Evolutionary conservation across 2,113 vertebrate species (phyloP).

Genomic region (Myotis lucifugus): DNA sequence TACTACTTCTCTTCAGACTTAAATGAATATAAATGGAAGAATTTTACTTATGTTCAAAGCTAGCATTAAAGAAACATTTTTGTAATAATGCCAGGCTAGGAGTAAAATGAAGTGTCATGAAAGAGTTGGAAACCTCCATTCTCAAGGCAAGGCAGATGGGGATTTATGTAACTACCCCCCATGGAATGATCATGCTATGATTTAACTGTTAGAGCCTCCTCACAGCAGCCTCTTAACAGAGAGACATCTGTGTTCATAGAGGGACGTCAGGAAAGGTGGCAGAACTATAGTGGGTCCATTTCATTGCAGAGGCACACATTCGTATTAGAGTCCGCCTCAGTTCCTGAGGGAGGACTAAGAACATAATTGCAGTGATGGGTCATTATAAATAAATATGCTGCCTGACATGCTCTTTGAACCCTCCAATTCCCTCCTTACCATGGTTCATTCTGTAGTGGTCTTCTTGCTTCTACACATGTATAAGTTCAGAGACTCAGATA

Average conservation of each 20-base stretch:
- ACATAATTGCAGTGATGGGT: not conserved
- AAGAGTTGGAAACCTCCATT: constrained; percentile 15
- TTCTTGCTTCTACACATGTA: not conserved
- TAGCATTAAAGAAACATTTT: constrained; percentile 34
- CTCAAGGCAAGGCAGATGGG: constrained; percentile 7
- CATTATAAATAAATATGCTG: not conserved
- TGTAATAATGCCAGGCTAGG: constrained; percentile 39
- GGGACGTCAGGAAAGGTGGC: not conserved
- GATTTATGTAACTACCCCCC: not conserved
- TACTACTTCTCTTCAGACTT: constrained; percentile 38
- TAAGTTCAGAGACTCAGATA: not conserved
- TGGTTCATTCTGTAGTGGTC: not conserved
- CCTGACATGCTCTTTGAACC: not conserved
- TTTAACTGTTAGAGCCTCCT: not conserved
- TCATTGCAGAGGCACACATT: not conserved
- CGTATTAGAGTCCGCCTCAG: not conserved
- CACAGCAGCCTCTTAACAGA: not conserved
- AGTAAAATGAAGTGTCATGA: constrained; percentile 50
- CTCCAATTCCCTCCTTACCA: fast-evolving
- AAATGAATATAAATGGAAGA: constrained; percentile 30
- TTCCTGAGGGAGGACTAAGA: not conserved
- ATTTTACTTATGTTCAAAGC: constrained; percentile 46
- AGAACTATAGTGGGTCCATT: not conserved
- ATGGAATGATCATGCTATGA: not conserved
- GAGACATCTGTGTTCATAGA: not conserved